Percentiles rank a stretch among this genome's conserved stretches.
Evolutionary conservation across 2,113 vertebrate genomes (phyloP).

Genomic region (Vulpes vulpes): DNA sequence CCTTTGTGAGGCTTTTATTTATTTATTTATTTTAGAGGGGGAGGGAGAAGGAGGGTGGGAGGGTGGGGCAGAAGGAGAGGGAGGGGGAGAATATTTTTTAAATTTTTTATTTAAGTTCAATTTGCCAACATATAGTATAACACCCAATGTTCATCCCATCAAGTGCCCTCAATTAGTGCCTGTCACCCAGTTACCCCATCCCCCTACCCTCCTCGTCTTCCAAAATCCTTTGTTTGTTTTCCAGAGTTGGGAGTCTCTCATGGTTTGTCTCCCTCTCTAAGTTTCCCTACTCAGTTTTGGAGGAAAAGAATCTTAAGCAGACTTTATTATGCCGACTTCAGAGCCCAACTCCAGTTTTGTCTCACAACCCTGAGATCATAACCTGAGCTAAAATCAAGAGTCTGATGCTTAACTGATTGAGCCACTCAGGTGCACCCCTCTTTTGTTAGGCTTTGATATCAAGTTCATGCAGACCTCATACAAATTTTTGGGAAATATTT

Average conservation of each 20-base stretch:
- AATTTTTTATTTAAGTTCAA: too few relatives aligned
- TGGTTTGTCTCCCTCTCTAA: too few relatives aligned
- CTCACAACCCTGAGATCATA: neutral
- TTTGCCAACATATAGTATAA: too few relatives aligned
- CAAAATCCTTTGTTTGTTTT: too few relatives aligned
- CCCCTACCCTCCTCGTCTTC: too few relatives aligned
- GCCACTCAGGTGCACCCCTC: neutral
- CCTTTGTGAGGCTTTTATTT: neutral
- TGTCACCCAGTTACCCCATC: too few relatives aligned
- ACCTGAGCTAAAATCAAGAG: neutral
- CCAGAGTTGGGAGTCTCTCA: too few relatives aligned
- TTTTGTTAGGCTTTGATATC: neutral
- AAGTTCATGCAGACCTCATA: neutral
- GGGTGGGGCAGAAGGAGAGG: neutral
- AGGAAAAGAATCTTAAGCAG: neutral
- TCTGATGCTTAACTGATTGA: neutral
- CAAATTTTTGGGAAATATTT: neutral
- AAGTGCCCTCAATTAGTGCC: too few relatives aligned
- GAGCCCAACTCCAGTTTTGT: neutral
- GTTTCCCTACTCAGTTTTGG: too few relatives aligned
- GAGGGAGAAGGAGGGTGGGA: neutral
- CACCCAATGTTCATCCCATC: too few relatives aligned
- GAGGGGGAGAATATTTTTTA: neutral
- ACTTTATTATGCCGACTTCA: neutral
- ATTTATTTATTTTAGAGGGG: neutral